Percentiles rank a stretch among this genome's conserved stretches.
Evolutionary conservation across 1,140 invertebrate genomes (phyloP).

Genomic region (Heliconius congener): DNA sequence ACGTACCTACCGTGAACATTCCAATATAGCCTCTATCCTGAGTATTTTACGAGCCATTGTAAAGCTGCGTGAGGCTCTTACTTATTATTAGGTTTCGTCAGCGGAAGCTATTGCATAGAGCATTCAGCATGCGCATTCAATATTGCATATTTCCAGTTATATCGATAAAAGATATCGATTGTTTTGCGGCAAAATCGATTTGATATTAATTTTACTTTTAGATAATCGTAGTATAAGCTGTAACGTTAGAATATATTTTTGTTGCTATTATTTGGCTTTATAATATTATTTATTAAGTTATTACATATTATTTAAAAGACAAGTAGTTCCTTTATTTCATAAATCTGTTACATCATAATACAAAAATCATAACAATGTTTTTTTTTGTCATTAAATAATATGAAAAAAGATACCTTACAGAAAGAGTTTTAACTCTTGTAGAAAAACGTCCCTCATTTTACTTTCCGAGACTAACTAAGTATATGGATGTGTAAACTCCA

Average conservation of each 20-base stretch:
- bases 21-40: slow-evolving; percentile 21
- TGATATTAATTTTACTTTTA: not conserved
- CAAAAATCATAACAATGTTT: no score
- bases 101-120: slow-evolving; percentile 57
- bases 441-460: not conserved
- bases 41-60: slow-evolving; percentile 22
- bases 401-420: not conserved
- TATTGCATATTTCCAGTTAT: slow-evolving; percentile 50
- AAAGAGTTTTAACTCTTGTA: not conserved
- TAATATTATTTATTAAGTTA: no score
- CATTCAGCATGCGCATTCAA: slow-evolving; percentile 41
- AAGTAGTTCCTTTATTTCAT: no score
- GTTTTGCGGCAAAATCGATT: slow-evolving; percentile 1
- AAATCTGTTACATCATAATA: no score
- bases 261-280: no score
- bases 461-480: slow-evolving; percentile 9
- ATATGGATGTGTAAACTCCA: slow-evolving; percentile 31
- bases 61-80: slow-evolving; percentile 27
- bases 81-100: slow-evolving; percentile 61
- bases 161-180: slow-evolving; percentile 38
- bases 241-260: no score
- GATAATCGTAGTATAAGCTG: not conserved
- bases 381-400: no score
- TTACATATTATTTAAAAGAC: no score
- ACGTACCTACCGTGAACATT: slow-evolving; percentile 6